A percentile compares a stretch with the other conserved stretches of the same genome.
Evolutionary conservation across 2,113 vertebrate species (phyloP).

Genomic region (Eidolon helvum): DNA sequence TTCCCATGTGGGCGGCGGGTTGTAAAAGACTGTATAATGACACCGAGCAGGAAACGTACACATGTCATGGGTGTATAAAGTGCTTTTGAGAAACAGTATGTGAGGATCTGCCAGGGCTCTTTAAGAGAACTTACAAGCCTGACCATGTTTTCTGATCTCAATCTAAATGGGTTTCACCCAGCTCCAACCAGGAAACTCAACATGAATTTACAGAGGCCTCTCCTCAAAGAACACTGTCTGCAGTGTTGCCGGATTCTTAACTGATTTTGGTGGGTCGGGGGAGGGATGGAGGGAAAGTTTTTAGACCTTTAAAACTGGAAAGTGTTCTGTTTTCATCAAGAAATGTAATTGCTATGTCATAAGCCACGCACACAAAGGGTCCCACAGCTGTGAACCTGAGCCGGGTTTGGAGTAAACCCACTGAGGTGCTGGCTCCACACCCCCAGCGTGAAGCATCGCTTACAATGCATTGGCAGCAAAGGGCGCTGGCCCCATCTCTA

Average conservation of each 20-base stretch:
- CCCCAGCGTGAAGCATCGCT: background rate
- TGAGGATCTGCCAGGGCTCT: background rate
- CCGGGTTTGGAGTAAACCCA: fast-evolving
- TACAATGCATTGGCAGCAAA: background rate
- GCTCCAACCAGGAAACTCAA: background rate
- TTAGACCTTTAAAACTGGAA: background rate
- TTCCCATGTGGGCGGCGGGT: background rate
- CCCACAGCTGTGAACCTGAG: background rate
- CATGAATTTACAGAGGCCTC: background rate
- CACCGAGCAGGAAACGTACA: background rate
- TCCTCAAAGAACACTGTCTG: background rate
- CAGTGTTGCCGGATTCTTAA: background rate
- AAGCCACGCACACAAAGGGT: background rate
- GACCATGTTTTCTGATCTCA: background rate
- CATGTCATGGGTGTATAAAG: background rate
- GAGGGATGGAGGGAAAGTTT: no score
- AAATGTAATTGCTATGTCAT: background rate
- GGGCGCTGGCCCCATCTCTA: background rate
- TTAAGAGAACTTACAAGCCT: background rate
- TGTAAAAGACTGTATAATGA: background rate
- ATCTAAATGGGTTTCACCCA: background rate
- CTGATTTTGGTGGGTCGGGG: background rate
- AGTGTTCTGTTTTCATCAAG: background rate
- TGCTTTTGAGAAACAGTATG: background rate
- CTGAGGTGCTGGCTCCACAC: background rate